These are phyloP conservation scores for Leucophenga varia DNA, from an alignment of 1,140 invertebrate genomes.

Conservation along the genomic window DNA sequence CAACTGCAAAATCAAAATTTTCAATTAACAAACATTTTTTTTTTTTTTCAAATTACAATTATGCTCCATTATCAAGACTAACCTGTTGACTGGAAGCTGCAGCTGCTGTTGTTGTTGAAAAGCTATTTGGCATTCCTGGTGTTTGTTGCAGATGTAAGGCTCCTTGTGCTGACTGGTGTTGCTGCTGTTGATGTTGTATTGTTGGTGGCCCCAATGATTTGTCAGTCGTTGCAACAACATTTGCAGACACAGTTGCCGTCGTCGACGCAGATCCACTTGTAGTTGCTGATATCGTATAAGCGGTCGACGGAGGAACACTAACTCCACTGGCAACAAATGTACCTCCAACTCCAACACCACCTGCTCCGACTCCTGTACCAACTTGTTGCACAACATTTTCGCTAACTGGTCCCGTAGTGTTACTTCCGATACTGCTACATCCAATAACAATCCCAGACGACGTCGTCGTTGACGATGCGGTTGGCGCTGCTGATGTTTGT, in stretches of 20 bases:
- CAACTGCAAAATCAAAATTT: no score
- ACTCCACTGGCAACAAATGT: neutral
- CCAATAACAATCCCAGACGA: neutral
- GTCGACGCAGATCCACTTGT: slow-evolving; percentile 13
- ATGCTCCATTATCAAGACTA: no score
- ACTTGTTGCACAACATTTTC: neutral
- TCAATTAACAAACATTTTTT: no score
- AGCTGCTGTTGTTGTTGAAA: neutral
- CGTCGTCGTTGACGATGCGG: slow-evolving; percentile 9
- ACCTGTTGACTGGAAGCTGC: no score
- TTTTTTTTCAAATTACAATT: no score
- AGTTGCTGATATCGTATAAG: slow-evolving; percentile 21
- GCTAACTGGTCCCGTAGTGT: neutral
- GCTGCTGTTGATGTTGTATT: neutral
- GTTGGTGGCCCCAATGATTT: slow-evolving; percentile 2
- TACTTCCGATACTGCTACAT: slow-evolving; percentile 2
- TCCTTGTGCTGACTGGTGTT: neutral
- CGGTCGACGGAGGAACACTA: slow-evolving; percentile 13
- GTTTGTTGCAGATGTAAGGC: no score
- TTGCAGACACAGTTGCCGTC: slow-evolving; percentile 3
- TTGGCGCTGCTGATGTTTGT: slow-evolving; percentile 5
- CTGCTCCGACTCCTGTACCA: no score
- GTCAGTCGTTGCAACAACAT: no score
- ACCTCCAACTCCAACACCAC: neutral
- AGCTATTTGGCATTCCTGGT: no score